Base-by-base conservation (phyloP, 2,113 vertebrate species). In the Leucoraja erinaceus region DNA sequence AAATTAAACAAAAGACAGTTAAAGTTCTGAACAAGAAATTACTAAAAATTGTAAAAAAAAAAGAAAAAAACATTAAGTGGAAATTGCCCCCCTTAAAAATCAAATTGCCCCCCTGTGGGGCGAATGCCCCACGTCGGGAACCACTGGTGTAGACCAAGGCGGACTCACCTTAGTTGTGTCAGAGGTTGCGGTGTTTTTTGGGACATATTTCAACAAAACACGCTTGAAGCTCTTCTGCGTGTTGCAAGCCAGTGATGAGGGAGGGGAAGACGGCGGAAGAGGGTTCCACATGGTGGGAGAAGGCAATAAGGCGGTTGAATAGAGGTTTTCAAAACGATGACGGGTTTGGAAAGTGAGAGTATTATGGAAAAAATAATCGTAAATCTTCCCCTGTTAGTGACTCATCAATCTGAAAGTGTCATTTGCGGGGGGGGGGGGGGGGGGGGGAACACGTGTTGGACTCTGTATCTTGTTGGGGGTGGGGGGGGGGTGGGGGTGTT, bases 241-340 rank as follows among this genome's bases (percentile, higher is more conserved):
- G 33, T 12, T 4, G n/a, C 2, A 86, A 86, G 83, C n/a, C 14
- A 31, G 12, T 66, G 5, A 88, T 18, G 59, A 88, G 83, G 83
- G 63, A 88, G 18, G 28, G 33, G 28, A 1, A 16, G 14, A 31
- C 31, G 83, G 12, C 70, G n/a, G 59, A 61, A 5, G 28, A 12
- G n/a, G 6, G 63, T 66, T 88, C 83, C 59, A 63, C 11, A 63
- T 66, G 83, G 63, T 54, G 56, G 10, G 81, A 61, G 54, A 84
- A 84, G 54, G 81, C 59, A 88, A 88, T 63, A 33, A 88, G 59
- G 83, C 18, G 83, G n/a, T 88, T 88, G 31, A 88, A 88, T 88
- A 63, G 83, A 31, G 59, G 59, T 14, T n/a, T 63, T 88, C 59
- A 88, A 63, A 88, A 33, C 20, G 22, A 88, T 88, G 83, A 33